Percentiles rank a stretch among this genome's conserved stretches.
phyloP scores from a whole-genome alignment of 2,113 vertebrate genomes.

The Recurvirostra avosetta region DNA sequence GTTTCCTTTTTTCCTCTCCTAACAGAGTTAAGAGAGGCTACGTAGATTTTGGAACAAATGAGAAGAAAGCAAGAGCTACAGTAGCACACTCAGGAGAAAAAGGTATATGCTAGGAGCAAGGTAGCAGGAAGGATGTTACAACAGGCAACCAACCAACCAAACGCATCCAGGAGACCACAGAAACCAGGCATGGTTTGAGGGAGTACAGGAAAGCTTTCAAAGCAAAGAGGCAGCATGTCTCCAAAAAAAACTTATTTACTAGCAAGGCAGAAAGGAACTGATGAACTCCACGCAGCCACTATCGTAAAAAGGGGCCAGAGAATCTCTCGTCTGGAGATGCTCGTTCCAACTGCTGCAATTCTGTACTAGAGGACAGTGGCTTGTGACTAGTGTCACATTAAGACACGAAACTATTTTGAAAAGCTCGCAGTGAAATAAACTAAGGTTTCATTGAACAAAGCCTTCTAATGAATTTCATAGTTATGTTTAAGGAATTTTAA shows the following conservation, averaged over 20 bases:
- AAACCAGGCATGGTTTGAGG: neutral
- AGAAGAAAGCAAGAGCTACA: neutral
- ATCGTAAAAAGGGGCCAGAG: neutral
- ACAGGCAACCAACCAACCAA: neutral
- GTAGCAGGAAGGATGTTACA: neutral
- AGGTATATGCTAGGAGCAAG: neutral
- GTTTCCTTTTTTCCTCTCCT: neutral
- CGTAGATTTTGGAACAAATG: neutral
- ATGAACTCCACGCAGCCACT: neutral
- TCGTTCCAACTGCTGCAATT: neutral
- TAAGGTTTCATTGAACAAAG: neutral
- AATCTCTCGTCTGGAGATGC: neutral
- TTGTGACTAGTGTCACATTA: neutral
- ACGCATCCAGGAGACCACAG: fast-evolving
- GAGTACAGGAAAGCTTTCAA: neutral
- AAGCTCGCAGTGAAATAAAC: neutral
- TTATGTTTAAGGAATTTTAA: neutral
- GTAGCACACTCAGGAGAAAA: neutral
- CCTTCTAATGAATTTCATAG: neutral
- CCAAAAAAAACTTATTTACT: neutral
- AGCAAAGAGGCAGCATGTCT: neutral
- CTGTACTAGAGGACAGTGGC: neutral
- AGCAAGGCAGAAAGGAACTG: neutral
- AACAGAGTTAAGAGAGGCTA: neutral
- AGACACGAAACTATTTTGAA: neutral